Conservation (phyloP, 2,113 vertebrate genomes). For the Rostratula benghalensis region DNA sequence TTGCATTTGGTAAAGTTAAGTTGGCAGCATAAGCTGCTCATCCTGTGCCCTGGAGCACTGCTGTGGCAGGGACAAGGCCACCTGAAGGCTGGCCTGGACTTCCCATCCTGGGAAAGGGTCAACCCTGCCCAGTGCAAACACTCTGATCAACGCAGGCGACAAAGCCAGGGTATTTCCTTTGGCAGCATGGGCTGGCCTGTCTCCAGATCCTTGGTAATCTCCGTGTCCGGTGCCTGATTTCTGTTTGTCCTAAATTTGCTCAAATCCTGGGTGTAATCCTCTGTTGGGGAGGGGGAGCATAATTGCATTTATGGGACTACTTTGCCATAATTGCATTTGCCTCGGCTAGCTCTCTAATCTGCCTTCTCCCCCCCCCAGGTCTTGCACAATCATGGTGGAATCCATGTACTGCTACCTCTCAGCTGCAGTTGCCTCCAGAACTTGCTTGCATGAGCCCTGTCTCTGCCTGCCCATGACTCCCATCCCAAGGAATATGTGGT, state of each 20-base stretch:
- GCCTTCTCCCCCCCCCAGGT: background rate
- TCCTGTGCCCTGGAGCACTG: background rate
- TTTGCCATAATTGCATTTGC: slow-evolving; percentile 7
- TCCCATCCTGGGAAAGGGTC: background rate
- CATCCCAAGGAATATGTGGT: background rate
- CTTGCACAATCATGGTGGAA: background rate
- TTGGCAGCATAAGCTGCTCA: background rate
- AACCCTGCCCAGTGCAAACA: background rate
- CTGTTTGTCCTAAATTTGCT: background rate
- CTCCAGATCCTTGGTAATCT: background rate
- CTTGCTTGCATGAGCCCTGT: background rate
- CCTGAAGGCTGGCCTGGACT: background rate
- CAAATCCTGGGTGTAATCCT: background rate
- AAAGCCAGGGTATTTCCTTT: background rate
- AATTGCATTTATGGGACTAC: background rate
- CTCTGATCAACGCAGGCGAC: background rate
- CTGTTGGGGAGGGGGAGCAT: background rate
- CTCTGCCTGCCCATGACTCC: background rate
- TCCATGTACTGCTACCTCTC: background rate
- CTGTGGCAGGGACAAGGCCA: background rate
- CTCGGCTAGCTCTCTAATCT: background rate
- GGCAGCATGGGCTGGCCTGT: background rate
- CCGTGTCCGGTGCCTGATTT: background rate
- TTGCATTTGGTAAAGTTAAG: background rate
- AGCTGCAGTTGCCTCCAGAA: background rate